phyloP scores from a whole-genome alignment of 2,113 vertebrate species.

The Menidia beryllina region DNA sequence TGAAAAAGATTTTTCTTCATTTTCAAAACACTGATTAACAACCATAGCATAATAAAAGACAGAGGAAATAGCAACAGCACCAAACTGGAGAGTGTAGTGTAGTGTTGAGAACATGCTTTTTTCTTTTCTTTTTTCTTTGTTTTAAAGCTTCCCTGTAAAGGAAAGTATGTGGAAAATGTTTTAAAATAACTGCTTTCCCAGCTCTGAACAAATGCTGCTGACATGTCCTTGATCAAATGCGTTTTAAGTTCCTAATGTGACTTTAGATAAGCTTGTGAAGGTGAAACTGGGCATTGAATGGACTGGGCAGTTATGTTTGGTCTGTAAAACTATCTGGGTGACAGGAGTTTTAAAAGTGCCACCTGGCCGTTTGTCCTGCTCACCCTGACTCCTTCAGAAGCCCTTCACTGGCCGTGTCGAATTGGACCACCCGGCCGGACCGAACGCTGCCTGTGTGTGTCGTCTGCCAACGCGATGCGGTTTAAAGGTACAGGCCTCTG shows the following conservation, averaged over 20 bases:
- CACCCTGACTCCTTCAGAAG: constrained; percentile 47
- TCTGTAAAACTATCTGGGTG: constrained; percentile 14
- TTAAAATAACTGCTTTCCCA: constrained; percentile 20
- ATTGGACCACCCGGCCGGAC: constrained; percentile 70
- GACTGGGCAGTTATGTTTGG: background rate
- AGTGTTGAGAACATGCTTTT: constrained; percentile 13
- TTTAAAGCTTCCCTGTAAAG: background rate
- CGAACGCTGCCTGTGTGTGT: constrained; percentile 16
- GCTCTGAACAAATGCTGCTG: constrained; percentile 41
- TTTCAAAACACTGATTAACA: constrained; percentile 3
- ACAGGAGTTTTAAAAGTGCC: constrained; percentile 26
- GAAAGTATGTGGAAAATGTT: background rate
- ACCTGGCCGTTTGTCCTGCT: constrained; percentile 32
- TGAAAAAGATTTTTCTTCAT: background rate
- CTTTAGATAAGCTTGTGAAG: constrained; percentile 15
- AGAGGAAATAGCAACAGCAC: background rate
- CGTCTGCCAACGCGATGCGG: constrained; percentile 21
- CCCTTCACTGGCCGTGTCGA: constrained; percentile 36
- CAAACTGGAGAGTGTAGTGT: background rate
- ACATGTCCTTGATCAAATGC: constrained; percentile 19
- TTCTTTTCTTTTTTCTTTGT: background rate
- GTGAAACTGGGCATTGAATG: constrained; percentile 6
- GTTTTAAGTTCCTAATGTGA: constrained; percentile 8
- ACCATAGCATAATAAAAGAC: background rate
- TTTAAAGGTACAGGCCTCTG: no score